Evolutionary conservation across 1,140 invertebrate species (phyloP).

Genomic region (Pseudomyrmex dendroicus): DNA sequence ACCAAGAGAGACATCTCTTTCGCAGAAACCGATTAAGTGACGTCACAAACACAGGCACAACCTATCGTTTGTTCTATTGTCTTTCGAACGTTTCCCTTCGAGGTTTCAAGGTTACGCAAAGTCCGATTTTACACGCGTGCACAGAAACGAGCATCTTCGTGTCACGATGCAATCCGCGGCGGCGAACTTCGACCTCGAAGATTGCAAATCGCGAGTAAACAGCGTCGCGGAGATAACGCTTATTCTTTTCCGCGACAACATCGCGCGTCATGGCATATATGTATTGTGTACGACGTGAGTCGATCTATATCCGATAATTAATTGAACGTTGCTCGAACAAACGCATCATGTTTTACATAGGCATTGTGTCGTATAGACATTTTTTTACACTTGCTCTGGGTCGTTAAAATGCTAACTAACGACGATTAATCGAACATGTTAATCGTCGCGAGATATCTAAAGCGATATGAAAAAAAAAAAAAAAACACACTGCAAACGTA

Average conservation of each 20-base stretch:
- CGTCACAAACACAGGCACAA: background rate
- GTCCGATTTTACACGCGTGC: constrained; percentile 68
- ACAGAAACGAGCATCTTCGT: constrained; percentile 38
- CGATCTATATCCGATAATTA: constrained; percentile 24
- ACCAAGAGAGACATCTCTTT: constrained; percentile 7
- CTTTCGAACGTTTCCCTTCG: background rate
- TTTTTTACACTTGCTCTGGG: background rate
- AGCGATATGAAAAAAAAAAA: background rate
- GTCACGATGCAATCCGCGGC: background rate
- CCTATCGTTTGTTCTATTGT: background rate
- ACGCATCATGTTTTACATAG: too few species aligned
- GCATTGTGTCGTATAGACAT: too few species aligned
- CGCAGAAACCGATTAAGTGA: background rate
- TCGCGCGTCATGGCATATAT: background rate
- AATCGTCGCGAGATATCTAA: background rate
- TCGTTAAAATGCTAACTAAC: background rate
- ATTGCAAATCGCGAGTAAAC: constrained; percentile 67
- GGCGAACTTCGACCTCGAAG: constrained; percentile 72
- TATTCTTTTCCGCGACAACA: constrained; percentile 11
- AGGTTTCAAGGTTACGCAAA: constrained; percentile 77
- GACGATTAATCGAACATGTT: background rate
- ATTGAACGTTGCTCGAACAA: background rate
- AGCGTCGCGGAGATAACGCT: constrained; percentile 28
- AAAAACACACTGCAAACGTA: background rate
- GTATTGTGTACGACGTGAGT: background rate